These are phyloP conservation scores for Actinia equina DNA, from an alignment of 64 coral and sea anemone species.

Conservation along the genomic window DNA sequence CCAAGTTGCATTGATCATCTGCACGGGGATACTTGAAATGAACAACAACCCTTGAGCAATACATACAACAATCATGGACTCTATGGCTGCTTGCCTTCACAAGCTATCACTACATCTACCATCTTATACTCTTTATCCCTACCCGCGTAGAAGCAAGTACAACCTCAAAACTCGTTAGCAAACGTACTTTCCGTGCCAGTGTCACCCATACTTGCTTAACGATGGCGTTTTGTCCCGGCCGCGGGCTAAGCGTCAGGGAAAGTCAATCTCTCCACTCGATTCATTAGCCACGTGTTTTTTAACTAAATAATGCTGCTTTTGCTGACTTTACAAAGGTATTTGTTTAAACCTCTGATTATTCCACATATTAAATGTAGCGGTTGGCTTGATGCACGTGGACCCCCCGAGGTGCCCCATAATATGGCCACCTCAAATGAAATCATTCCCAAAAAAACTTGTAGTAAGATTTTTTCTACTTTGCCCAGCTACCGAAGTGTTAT, in stretches of 20 bases:
- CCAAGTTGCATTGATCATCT: no score
- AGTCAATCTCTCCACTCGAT: not conserved
- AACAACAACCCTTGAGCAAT: not conserved
- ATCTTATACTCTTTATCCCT: not conserved
- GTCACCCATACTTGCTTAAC: not conserved
- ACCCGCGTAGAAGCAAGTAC: not conserved
- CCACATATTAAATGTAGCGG: constrained; percentile 20
- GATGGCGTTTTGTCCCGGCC: constrained; percentile 20
- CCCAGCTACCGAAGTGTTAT: not conserved
- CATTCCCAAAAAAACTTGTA: not conserved
- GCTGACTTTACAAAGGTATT: constrained; percentile 33
- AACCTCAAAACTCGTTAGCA: not conserved
- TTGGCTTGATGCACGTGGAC: constrained; percentile 21
- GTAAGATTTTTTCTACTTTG: not conserved
- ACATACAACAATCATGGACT: not conserved
- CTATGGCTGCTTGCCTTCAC: not conserved
- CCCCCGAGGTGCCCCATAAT: constrained; percentile 1
- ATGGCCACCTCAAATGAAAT: not conserved
- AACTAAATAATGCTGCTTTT: not conserved
- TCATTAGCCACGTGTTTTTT: constrained; percentile 18
- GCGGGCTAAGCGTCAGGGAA: constrained; percentile 1
- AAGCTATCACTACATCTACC: not conserved
- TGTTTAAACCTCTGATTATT: constrained; percentile 33
- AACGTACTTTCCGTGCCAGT: not conserved
- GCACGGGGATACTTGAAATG: not conserved